Percentiles rank a stretch among this genome's conserved stretches.
Conservation (phyloP, 1,140 invertebrate genomes). For the Drosophila nigromelanica region DNA sequence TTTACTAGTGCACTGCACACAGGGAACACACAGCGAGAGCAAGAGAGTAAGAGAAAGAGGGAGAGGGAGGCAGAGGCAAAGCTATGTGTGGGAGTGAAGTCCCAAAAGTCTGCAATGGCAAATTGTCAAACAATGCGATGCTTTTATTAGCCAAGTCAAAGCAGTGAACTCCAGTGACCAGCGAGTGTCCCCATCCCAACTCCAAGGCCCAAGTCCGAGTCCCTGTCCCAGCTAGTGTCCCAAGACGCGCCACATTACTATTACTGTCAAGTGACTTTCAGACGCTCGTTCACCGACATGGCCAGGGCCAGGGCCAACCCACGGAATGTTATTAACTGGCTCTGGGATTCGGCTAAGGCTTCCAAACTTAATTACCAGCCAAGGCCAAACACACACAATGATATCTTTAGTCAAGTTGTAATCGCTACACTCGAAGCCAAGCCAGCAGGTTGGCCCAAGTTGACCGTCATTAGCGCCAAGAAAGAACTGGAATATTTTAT, state of each 20-base stretch:
- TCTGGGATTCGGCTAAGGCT: slow-evolving; percentile 10
- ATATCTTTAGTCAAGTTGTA: slow-evolving; percentile 7
- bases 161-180: slow-evolving; percentile 20
- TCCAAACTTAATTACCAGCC: slow-evolving; percentile 27
- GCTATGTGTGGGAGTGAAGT: background rate
- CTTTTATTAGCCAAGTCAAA: slow-evolving; percentile 44
- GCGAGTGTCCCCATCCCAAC: background rate
- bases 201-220: background rate
- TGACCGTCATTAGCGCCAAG: background rate
- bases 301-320: background rate
- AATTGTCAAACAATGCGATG: slow-evolving; percentile 61
- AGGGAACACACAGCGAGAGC: slow-evolving; percentile 1
- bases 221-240: slow-evolving; percentile 1
- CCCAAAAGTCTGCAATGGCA: slow-evolving; percentile 56
- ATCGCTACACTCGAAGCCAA: background rate
- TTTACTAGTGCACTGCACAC: slow-evolving; percentile 49
- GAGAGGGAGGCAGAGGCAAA: background rate
- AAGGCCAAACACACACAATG: slow-evolving; percentile 20
- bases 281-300: background rate
- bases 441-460: background rate
- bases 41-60: background rate
- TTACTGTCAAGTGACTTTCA: slow-evolving; percentile 35
- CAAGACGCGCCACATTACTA: slow-evolving; percentile 40
- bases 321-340: slow-evolving; percentile 31
- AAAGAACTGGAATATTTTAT: background rate